phyloP scores from a whole-genome alignment of 1,140 invertebrate genomes.

The Drosophila insularis region DNA sequence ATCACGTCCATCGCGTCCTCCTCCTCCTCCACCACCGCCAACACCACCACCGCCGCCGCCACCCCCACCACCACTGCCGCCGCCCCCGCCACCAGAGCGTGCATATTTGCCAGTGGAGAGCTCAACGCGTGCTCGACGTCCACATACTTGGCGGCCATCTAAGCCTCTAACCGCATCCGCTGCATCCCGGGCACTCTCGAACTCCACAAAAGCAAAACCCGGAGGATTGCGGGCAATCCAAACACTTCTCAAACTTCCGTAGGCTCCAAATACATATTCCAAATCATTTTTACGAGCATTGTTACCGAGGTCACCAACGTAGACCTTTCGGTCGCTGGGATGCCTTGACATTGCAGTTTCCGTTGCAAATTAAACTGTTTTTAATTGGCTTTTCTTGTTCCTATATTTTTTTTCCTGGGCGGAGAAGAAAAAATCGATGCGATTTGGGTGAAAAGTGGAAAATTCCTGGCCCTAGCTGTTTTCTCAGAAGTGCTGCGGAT shows the following conservation, averaged over 20 bases:
- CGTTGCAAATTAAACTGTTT: slow-evolving; percentile 34
- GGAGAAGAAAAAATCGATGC: slow-evolving; percentile 70
- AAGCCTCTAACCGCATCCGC: slow-evolving; percentile 92
- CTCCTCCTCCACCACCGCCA: slow-evolving; percentile 84
- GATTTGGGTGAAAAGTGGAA: slow-evolving; percentile 14
- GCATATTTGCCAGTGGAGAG: slow-evolving; percentile 93
- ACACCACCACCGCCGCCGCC: slow-evolving; percentile 83
- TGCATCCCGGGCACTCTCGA: slow-evolving; percentile 94
- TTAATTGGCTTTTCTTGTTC: neutral
- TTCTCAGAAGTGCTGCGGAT: slow-evolving; percentile 28
- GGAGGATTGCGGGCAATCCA: slow-evolving; percentile 97
- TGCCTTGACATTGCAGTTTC: slow-evolving; percentile 87
- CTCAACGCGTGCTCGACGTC: slow-evolving; percentile 94
- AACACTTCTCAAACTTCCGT: slow-evolving; percentile 95
- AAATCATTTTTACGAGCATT: slow-evolving; percentile 95
- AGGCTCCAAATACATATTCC: slow-evolving; percentile 97
- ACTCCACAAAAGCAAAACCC: slow-evolving; percentile 98
- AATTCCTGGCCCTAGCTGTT: slow-evolving; percentile 22
- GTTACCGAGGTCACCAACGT: slow-evolving; percentile 96
- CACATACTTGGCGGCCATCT: slow-evolving; percentile 92
- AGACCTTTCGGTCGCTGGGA: slow-evolving; percentile 96
- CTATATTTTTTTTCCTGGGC: slow-evolving; percentile 16
- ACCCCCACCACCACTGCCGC: slow-evolving; percentile 63
- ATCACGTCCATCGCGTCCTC: slow-evolving; percentile 83
- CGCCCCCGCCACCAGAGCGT: slow-evolving; percentile 84